Conservation (phyloP, 1,140 invertebrate genomes). For the Camponotus vicinus region DNA sequence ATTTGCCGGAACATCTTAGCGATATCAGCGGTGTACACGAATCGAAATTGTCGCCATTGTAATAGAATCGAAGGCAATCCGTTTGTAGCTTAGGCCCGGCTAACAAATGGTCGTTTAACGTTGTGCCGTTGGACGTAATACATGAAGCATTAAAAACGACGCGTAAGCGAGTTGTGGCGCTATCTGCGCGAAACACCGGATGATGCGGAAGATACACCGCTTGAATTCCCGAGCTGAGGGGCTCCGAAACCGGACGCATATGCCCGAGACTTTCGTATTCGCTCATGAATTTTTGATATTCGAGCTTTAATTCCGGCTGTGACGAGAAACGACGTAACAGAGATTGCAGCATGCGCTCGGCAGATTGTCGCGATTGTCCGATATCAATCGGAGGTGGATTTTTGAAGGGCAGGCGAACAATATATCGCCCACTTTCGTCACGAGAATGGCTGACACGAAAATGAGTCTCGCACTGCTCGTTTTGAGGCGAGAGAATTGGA, state of each 20-base stretch:
- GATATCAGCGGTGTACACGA: constrained; percentile 76
- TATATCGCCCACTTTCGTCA: no score
- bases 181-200: neutral
- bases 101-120: neutral
- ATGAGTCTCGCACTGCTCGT: no score
- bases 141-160: neutral
- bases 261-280: neutral
- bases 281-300: neutral
- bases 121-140: neutral
- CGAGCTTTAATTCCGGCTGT: neutral
- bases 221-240: no score
- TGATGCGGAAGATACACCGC: neutral
- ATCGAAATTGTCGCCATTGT: constrained; percentile 72
- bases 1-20: constrained; percentile 71
- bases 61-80: constrained; percentile 40
- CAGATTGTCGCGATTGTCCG: no score
- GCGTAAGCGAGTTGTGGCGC: neutral
- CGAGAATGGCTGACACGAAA: no score
- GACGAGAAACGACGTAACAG: neutral
- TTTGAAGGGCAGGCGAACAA: no score
- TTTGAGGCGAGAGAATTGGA: no score
- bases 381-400: no score
- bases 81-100: constrained; percentile 50
- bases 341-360: no score
- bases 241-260: neutral